Evolutionary conservation across 2,113 vertebrate species (phyloP).

Genomic region (Sus scrofa): T2T-Sscrofa CM000812.6:251775001-251775500

Average conservation of each 20-base stretch:
- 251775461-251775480: accelerated
- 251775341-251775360: not conserved
- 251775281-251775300: not conserved
- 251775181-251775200: too few relatives aligned
- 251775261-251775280: too few relatives aligned
- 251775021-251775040: not conserved
- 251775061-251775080: not conserved
- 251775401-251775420: not conserved
- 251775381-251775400: not conserved
- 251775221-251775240: not conserved
- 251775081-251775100: not conserved
- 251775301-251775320: not conserved
- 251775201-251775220: not conserved
- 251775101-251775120: not conserved
- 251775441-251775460: not conserved
- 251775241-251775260: not conserved
- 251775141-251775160: not conserved
- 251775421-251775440: not conserved
- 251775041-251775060: not conserved
- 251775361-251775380: not conserved
- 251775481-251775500: accelerated
- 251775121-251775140: not conserved
- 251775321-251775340: not conserved
- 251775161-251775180: not conserved
- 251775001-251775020: not conserved